Evolutionary conservation across 2,888 invertebrate species (phyloP), one percentile per base, ranked within the genome.

Genomic region (Sepioteuthis lessoniana): DNA sequence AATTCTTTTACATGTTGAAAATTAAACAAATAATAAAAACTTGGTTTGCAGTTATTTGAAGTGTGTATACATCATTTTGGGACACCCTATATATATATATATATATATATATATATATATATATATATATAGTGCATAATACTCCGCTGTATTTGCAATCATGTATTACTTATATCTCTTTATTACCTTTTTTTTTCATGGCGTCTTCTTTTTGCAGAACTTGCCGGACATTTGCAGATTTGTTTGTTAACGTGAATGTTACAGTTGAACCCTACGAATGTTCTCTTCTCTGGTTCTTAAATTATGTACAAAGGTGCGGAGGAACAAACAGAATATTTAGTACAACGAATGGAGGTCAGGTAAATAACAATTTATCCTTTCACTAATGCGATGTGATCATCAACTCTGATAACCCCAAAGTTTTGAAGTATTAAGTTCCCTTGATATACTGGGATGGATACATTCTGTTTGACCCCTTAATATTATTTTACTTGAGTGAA

Each of bases 221-320:
- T 19, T 94, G 94, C 21, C 94, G 94, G 42, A 95, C 95, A 25
- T 95, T 95, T 90, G 94, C 95, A 21, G 93, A 94, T 31, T 93
- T 95, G n/a, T 96, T 96, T 94, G 94, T 96, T 38, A 94, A 94
- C 92, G 94, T 96, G 35, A 95, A 95, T 93, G 96, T 96, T 16
- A 96, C 96, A 21, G 95, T 95, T 37, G 95, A 95, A 93, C 94
- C 95, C 21, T 94, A 76, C 93, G 95, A 94, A 93, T 94, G 90
- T 60, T 94, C 90, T 1, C 92, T 94, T 19, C 93, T 95, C 21
- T 95, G 95, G 95, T 94, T 95, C 42, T 93, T 95, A 21, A 95
- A 94, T 94, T 95, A 95, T 90, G 38, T 95, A 21, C 93, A 94
- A 38, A 50, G 91, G 25, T 94, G 95, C 50, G 95, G 94, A 3